Evolutionary conservation across 64 coral and sea anemone species (phyloP).

Genomic region (Catalaphyllia jardinei): DNA sequence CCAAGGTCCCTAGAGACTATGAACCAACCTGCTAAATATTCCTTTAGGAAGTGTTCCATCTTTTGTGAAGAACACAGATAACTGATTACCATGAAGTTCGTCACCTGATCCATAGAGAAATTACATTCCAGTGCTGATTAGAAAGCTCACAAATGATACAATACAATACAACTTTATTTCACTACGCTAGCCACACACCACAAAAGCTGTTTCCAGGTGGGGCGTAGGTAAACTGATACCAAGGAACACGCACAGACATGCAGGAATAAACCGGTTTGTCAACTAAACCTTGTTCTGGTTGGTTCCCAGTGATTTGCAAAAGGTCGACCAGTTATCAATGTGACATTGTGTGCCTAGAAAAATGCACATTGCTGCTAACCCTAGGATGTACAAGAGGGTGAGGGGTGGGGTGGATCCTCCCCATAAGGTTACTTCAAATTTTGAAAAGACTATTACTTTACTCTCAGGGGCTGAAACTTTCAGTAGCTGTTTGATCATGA

Average conservation of each 20-base stretch:
- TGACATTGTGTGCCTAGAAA: background rate
- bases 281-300: too few relatives aligned
- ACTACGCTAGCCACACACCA: too few relatives aligned
- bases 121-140: background rate
- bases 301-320: too few relatives aligned
- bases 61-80: slow-evolving; percentile 14
- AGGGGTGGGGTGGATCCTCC: too few relatives aligned
- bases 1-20: too few relatives aligned
- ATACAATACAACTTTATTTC: background rate
- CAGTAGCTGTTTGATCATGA: too few relatives aligned
- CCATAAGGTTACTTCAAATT: too few relatives aligned
- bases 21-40: slow-evolving; percentile 22
- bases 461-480: too few relatives aligned
- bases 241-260: too few relatives aligned
- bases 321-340: background rate
- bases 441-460: too few relatives aligned
- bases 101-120: background rate
- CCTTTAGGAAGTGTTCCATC: background rate
- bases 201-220: background rate
- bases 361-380: background rate
- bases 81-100: slow-evolving; percentile 38
- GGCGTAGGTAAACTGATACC: background rate
- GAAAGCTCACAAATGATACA: background rate
- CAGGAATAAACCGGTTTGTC: too few relatives aligned
- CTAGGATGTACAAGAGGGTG: too few relatives aligned